phyloP scores from a whole-genome alignment of 2,113 vertebrate genomes.

The Mellivora capensis region DNA sequence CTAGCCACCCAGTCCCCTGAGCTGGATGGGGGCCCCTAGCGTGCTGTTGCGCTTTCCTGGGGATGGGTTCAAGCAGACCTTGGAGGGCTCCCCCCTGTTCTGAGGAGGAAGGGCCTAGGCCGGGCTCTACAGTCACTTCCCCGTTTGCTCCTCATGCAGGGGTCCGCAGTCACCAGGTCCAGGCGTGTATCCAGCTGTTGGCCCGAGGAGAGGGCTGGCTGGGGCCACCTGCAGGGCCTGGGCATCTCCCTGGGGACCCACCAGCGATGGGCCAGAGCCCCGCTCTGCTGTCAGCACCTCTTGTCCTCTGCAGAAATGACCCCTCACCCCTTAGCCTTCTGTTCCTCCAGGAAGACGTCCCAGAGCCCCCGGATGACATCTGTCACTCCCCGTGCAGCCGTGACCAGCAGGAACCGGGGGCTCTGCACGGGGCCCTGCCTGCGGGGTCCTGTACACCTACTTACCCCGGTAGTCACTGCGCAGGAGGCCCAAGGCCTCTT shows the following conservation, averaged over 20 bases:
- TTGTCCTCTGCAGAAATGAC: not conserved
- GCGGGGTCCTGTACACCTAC: rapidly evolving
- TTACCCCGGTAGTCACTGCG: rapidly evolving
- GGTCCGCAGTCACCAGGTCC: not conserved
- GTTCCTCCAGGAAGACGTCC: not conserved
- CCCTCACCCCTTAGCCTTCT: not conserved
- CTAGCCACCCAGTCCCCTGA: not conserved
- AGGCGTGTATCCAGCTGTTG: not conserved
- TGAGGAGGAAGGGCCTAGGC: not conserved
- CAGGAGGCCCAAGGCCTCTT: not conserved
- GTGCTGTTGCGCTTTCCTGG: rapidly evolving
- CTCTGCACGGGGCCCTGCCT: not conserved
- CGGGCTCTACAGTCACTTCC: rapidly evolving
- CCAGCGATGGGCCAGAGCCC: not conserved
- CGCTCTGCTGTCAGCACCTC: rapidly evolving
- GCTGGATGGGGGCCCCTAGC: not conserved
- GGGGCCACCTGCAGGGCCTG: not conserved
- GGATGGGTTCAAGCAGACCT: not conserved
- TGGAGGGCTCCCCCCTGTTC: not conserved
- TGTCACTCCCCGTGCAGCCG: rapidly evolving
- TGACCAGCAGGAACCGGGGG: rapidly evolving
- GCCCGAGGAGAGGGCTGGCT: rapidly evolving
- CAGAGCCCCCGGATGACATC: not conserved
- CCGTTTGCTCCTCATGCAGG: not conserved
- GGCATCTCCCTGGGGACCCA: not conserved